Conservation (phyloP, 2,797 vertebrate species). For the Atherinosoma microstoma region DNA sequence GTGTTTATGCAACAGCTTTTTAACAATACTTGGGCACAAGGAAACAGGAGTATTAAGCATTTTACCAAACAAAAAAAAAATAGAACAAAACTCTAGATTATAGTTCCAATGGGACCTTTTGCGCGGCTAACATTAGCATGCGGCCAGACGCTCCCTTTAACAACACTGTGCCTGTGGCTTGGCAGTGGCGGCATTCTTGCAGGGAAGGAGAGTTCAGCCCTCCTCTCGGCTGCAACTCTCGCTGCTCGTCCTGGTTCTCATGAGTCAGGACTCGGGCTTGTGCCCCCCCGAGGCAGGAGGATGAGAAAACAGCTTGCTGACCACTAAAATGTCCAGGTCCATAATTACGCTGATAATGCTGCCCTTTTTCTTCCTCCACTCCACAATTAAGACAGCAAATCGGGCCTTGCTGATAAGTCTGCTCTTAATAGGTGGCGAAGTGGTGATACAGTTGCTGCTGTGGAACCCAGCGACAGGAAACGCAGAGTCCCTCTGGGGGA, state of each 20-base stretch:
- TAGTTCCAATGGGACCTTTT: slow-evolving; percentile 75
- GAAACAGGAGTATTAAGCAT: slow-evolving; percentile 68
- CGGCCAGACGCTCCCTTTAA: slow-evolving; percentile 77
- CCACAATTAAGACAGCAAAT: slow-evolving; percentile 66
- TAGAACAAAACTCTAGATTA: slow-evolving; percentile 73
- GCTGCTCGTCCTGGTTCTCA: slow-evolving; percentile 74
- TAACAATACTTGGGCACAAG: slow-evolving; percentile 66
- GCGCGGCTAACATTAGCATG: slow-evolving; percentile 83
- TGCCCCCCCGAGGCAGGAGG: slow-evolving; percentile 49
- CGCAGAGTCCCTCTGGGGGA: slow-evolving; percentile 61
- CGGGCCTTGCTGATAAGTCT: slow-evolving; percentile 59
- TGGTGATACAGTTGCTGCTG: slow-evolving; percentile 49
- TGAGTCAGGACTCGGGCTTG: slow-evolving; percentile 63
- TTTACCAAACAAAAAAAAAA: slow-evolving; percentile 70
- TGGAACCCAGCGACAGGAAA: slow-evolving; percentile 70
- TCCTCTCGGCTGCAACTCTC: slow-evolving; percentile 45
- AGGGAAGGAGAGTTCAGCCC: slow-evolving; percentile 59
- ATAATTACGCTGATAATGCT: slow-evolving; percentile 74
- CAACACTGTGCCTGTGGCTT: slow-evolving; percentile 76
- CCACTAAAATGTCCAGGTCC: slow-evolving; percentile 67
- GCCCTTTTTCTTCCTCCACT: slow-evolving; percentile 47
- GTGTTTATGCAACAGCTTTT: slow-evolving; percentile 74
- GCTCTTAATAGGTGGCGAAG: slow-evolving; percentile 65
- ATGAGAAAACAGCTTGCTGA: slow-evolving; percentile 46
- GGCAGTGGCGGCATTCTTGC: slow-evolving; percentile 54